A percentile compares a stretch with the other conserved stretches of the same genome.
These are phyloP conservation scores for Rhinogobio ventralis DNA, from an alignment of 2,797 vertebrate genomes.

Conservation along the genomic window DNA sequence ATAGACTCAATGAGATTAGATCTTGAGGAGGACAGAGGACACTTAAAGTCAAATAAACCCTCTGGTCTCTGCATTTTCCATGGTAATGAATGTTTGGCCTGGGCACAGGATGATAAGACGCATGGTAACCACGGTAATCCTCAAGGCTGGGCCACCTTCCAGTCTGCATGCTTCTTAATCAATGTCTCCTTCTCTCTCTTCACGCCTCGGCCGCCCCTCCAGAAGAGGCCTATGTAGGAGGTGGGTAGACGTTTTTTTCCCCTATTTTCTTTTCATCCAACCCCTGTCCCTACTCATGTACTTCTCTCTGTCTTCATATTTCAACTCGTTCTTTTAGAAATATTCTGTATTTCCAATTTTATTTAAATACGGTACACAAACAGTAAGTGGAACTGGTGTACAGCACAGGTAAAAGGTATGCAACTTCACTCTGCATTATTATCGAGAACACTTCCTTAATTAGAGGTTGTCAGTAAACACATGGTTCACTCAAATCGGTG, in stretches of 20 bases:
- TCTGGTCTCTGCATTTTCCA: conserved; percentile 42
- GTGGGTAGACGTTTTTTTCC: conserved; percentile 80
- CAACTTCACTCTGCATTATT: conserved; percentile 18
- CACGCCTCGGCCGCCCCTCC: conserved; percentile 92
- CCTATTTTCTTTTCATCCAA: conserved; percentile 75
- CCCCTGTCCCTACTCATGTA: conserved; percentile 73
- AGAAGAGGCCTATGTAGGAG: conserved; percentile 99
- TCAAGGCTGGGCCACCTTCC: conserved; percentile 85
- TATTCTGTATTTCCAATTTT: conserved; percentile 21
- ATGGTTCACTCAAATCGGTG: conserved; percentile 40
- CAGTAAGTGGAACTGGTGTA: conserved; percentile 52
- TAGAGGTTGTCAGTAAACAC: conserved; percentile 15
- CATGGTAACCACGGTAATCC: conserved; percentile 85
- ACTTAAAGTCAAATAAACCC: conserved; percentile 40
- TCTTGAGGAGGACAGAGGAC: conserved; percentile 46
- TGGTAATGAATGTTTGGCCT: conserved; percentile 59
- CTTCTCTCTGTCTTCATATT: conserved; percentile 70
- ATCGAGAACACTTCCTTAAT: conserved; percentile 18
- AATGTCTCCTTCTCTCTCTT: conserved; percentile 99
- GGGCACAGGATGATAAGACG: conserved; percentile 92
- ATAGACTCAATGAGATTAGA: conserved; percentile 44
- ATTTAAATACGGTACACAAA: conserved; percentile 27
- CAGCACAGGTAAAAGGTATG: conserved; percentile 57
- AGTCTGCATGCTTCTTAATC: conserved; percentile 99
- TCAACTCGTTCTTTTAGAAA: conserved; percentile 36